Base-by-base conservation (phyloP, 92 coral and sea anemone genomes). In the Umimayanthus chanpuru region DNA sequence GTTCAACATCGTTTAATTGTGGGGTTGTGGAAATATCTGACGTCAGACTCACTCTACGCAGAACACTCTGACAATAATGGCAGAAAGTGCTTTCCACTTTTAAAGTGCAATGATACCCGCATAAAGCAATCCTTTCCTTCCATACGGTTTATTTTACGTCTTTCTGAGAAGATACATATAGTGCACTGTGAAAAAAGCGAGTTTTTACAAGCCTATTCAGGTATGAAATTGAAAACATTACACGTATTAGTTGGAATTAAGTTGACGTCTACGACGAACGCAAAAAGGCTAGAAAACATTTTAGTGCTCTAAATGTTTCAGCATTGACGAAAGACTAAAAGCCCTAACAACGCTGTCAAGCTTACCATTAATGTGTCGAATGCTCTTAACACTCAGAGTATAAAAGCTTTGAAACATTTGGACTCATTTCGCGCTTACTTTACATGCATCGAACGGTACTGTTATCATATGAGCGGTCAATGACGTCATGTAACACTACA, bases 401-500 rank as follows among this genome's bases (percentile, higher is more conserved):
- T n/a, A 20, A 47, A 78, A 26, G n/a, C 7, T 61, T 1, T 53
- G 58, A 53, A 53, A 53, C 12, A 53, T 0, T 32, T 32, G 36
- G 36, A 2, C 36, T 0, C 12, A 47, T 47, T 7, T 5, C 20
- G 43, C 6, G 80, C 55, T 23, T 14, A 14, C 21, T 76, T 40
- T 53, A 5, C 15, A n/a, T 75, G 32, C 38, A 43, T 38, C 50
- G 20, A 61, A 7, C 68, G 26, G 3, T 61, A 4, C 25, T 47
- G 50, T 47, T 47, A 47, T 74, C 20, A 6, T 43, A 41, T 25
- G 15, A 23, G 65, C 65, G 38, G 4, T 39, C n/a, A 76, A 21
- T 77, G 81, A 78, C 81, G 81, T 49, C 53, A 49, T 29, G 23
- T 23, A 39, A 78, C 81, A 61, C 68, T 5, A 61, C 68, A 21